These are phyloP conservation scores for Neotoxoptera formosana DNA, from an alignment of 1,140 invertebrate genomes.

Conservation along the genomic window DNA sequence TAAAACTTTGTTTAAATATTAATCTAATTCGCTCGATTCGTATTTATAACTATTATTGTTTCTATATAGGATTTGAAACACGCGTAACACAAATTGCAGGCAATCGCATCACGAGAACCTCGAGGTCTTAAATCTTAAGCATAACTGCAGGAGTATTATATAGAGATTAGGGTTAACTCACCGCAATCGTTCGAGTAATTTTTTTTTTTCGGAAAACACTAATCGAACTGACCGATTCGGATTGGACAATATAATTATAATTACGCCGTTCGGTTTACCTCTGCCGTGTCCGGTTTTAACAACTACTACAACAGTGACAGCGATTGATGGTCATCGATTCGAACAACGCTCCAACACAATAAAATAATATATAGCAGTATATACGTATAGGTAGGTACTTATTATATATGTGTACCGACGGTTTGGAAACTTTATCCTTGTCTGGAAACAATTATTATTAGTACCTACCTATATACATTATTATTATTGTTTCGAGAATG, in stretches of 20 bases:
- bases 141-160: background rate
- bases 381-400: background rate
- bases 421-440: background rate
- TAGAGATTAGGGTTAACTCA: background rate
- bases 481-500: constrained; percentile 3
- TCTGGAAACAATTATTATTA: constrained; percentile 8
- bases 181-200: background rate
- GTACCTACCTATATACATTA: background rate
- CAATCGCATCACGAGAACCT: background rate
- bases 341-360: background rate
- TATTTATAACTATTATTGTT: background rate
- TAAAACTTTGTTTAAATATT: background rate
- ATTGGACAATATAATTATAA: constrained; percentile 8
- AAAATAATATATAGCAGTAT: background rate
- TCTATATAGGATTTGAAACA: background rate
- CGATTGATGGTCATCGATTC: constrained; percentile 13
- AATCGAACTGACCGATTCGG: constrained; percentile 2
- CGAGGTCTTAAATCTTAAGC: background rate
- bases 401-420: background rate
- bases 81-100: background rate
- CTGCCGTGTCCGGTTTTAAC: background rate
- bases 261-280: background rate
- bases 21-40: background rate
- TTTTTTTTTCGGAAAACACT: background rate
- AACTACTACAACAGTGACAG: background rate